Base-by-base conservation (phyloP, 1,140 invertebrate species). In the Geopemphigus sp. region DNA sequence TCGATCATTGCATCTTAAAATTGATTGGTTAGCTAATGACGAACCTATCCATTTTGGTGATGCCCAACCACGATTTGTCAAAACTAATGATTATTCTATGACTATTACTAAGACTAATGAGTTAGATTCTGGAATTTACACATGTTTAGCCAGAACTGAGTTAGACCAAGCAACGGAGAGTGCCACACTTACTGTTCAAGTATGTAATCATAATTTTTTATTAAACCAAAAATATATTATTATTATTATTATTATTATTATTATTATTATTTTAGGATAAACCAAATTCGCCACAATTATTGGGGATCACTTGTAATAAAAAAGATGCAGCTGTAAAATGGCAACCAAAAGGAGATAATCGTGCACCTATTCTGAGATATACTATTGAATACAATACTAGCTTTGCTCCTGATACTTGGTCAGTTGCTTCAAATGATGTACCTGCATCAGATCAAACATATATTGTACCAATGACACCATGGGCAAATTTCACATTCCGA, bases 401-500 rank as follows among this genome's bases (percentile, higher is more conserved):
- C 53, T 98, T 98, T 85, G 94, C 93, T 17, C 95, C 95, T 0
- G 95, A 97, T 85, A 90, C 91, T 0, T 99, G 98, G 97, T 92
- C 93, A 85, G 87, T 88, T 76, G 90, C 92, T 2, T 90, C 87
- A 82, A 91, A 92, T 82, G 87, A 88, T 82, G 91, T 96, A 57
- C 91, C 94, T 15, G 90, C 92, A n/a, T 91, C 91, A 10, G 93
- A 95, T 83, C 91, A 88, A 76, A 90, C 90, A 1, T 94, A 92
- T 83, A 89, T 88, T 1, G 89, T 89, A 81, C 87, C 89, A 56
- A 91, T 98, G 88, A 92, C 90, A 64, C 95, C 96, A 0, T 98
- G 94, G 93, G 91, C 95, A 0, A 98, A 98, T 86, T 99, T 98
- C 84, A 98, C 96, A 0, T 99, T 98, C 89, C 88, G 97, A 56